Conservation (phyloP, 2,888 invertebrate genomes). For the Linyphia triangularis region DNA sequence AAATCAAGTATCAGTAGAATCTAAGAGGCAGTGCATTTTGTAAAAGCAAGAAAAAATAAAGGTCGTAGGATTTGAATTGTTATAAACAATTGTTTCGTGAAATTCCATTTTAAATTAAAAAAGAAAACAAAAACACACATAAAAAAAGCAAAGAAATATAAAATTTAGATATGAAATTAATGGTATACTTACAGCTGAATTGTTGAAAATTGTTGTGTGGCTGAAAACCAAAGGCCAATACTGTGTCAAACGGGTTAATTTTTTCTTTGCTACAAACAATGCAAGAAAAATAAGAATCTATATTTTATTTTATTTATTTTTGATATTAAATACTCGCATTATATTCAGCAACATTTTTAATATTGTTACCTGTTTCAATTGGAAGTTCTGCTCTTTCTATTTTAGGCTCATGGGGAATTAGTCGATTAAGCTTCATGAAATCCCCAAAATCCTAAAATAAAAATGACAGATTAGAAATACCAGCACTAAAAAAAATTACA, state of each 20-base stretch:
- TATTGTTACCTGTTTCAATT: conserved; percentile 81
- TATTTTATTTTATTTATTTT: conserved; percentile 9
- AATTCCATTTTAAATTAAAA: neutral
- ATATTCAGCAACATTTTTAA: neutral
- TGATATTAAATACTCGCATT: neutral
- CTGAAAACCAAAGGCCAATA: conserved; percentile 90
- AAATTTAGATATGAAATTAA: neutral
- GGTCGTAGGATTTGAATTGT: no score
- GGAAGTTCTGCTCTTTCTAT: conserved; percentile 79
- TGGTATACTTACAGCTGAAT: conserved; percentile 20
- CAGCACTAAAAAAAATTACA: neutral
- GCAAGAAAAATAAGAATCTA: neutral
- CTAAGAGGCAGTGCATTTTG: no score
- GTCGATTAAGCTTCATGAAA: conserved; percentile 90
- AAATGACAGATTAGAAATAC: neutral
- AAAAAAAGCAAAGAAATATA: neutral
- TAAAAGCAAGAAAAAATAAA: no score
- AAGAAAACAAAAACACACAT: neutral
- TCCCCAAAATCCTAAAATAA: conserved; percentile 87
- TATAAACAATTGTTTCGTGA: no score
- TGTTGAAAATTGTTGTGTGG: conserved; percentile 91
- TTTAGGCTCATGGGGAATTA: conserved; percentile 84
- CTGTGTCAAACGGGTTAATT: conserved; percentile 88
- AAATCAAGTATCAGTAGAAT: no score
- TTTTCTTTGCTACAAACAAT: conserved; percentile 82